Evolutionary conservation across 2,888 invertebrate species (phyloP), one percentile per base, ranked within the genome.

Genomic region (Neoascia interrupta): DNA sequence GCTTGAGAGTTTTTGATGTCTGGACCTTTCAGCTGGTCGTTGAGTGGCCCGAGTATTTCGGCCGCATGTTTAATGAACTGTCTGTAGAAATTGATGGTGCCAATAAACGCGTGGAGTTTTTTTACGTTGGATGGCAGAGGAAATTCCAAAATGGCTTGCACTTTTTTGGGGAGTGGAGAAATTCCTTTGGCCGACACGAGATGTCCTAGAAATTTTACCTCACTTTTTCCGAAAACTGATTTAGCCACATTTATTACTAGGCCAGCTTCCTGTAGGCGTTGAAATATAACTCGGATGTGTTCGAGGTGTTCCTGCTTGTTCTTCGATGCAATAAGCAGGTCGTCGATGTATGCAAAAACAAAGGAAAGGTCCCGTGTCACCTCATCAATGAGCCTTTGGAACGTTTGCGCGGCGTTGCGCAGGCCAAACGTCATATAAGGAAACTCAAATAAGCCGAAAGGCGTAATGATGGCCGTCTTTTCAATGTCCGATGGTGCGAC

Each of bases 371-470:
- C 83, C 28, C 80, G 45, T 10, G 83, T 41, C 0, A 85, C 79
- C 3, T 82, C 76, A 54, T 87, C 82, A 41, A 87, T 84, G 51
- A 85, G 85, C 1, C 86, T 70, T 74, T 85, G 85, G 60, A 87
- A 88, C 0, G 85, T 85, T 39, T 85, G 84, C n/a, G n/a, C n/a
- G n/a, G n/a, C n/a, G n/a, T n/a, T n/a, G n/a, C 3, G 82, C 84
- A 1, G 85, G 84, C 86, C 86, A 60, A 86, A 86, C 0, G 83
- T 76, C 86, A 86, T 86, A 15, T n/a, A 43, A 0, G 74, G 23
- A 51, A 83, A 85, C 72, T 86, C 86, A 56, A 83, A 87, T 1
- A 86, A 58, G 1, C 85, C 85, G 56, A 86, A 86, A 0, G 86
- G 85, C 1, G 86, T 84, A 4, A 87, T 84, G 8, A 31, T 31